Evolutionary conservation across 2,888 invertebrate genomes (phyloP), one percentile per base, ranked within the genome.

Genomic region (Odontomyia ornata): DNA sequence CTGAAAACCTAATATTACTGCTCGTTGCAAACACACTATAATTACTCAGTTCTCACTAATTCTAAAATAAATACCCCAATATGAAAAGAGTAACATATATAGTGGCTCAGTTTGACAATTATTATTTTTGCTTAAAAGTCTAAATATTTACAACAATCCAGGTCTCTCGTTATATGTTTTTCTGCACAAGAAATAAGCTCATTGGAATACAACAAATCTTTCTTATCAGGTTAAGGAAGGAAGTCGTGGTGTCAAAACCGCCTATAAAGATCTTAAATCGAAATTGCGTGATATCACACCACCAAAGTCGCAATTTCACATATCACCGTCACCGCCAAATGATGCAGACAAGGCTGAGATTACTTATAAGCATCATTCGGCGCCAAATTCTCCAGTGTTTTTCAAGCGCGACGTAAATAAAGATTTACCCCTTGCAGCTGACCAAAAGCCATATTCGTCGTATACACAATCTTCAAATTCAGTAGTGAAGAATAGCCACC

Each of bases 221-320:
- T 77, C 81, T 83, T 21, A 13, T 11, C 80, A 93, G 93, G 92
- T 93, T 3, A 92, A 91, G 86, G 93, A 92, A 83, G 90, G 91
- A 78, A 92, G 93, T 3, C 92, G 91, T 83, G 92, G 93, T 83
- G 91, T 94, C 82, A 93, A 92, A 84, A 92, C 92, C 76, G 94
- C 92, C 1, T 93, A 93, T 83, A 93, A 93, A 85, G 94, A 92
- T 77, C 88, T 94, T 30, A 89, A 91, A 82, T 92, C 92, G 67
- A 93, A 91, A 86, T 83, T 89, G 75, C 88, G 89, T 73, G 87
- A 87, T 76, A 83, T 80, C 81, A 86, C 86, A 80, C 86, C 83
- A 81, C 83, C 82, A 80, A 81, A 81, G 72, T 69, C 77, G 27
- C 77, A 77, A 76, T 78, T 79, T 76, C 75, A 79, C 69, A 47